Conservation (phyloP, 92 coral and sea anemone species). For the Paramuricea clavata region DNA sequence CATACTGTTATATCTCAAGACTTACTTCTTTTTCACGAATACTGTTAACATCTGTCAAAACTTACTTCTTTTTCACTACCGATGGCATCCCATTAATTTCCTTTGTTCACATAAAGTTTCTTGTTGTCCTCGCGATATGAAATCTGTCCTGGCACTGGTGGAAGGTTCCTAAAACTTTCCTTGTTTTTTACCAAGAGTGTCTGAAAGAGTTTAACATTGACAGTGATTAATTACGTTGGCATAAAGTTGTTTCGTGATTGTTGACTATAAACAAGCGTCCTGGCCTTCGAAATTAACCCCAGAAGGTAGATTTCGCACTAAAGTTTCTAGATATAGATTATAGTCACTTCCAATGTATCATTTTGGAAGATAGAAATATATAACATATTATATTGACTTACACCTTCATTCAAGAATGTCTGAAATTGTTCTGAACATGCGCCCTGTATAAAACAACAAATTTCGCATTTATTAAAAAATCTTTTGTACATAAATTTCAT, state of each 20-base stretch:
- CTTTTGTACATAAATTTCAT: too few relatives aligned
- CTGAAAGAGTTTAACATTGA: neutral
- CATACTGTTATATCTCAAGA: too few relatives aligned
- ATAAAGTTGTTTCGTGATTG: too few relatives aligned
- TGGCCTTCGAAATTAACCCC: too few relatives aligned
- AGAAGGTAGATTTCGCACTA: too few relatives aligned
- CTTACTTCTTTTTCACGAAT: too few relatives aligned
- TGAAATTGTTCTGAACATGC: neutral
- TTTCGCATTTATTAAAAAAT: too few relatives aligned
- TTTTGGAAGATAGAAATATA: too few relatives aligned
- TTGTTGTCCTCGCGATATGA: neutral
- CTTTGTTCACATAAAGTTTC: slow-evolving; percentile 1
- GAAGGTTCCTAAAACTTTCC: neutral
- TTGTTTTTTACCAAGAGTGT: neutral
- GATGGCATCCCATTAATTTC: neutral
- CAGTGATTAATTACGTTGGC: neutral
- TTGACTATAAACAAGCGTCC: too few relatives aligned
- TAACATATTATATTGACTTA: neutral
- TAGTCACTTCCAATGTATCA: too few relatives aligned
- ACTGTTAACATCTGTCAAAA: too few relatives aligned
- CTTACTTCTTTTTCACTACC: neutral
- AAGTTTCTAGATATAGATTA: too few relatives aligned
- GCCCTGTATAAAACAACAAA: neutral
- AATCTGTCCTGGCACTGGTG: neutral
- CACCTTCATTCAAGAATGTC: neutral